Conservation (phyloP, 2,888 invertebrate species). For the Lasioglossum figueresi region DNA sequence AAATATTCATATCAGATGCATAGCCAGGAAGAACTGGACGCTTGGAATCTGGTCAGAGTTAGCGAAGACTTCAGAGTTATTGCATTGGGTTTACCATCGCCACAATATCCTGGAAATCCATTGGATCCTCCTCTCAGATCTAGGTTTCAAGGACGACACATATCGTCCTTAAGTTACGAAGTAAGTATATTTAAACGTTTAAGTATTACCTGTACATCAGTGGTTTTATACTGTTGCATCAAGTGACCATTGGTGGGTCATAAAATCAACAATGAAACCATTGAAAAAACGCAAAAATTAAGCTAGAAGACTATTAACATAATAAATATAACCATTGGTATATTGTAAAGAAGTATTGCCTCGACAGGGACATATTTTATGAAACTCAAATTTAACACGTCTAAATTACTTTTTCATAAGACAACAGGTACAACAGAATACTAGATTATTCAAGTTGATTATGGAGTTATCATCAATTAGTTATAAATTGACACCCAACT, state of each 20-base stretch:
- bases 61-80: conserved; percentile 96
- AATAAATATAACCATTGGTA: background rate
- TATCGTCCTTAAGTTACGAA: conserved; percentile 88
- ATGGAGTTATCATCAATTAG: no score
- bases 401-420: background rate
- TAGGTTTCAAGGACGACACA: conserved; percentile 96
- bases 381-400: background rate
- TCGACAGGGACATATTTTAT: background rate
- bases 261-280: background rate
- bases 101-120: conserved; percentile 95
- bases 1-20: conserved; percentile 87
- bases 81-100: conserved; percentile 95
- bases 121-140: conserved; percentile 97
- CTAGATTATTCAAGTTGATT: no score
- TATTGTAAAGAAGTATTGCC: background rate
- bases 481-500: no score
- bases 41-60: conserved; percentile 96
- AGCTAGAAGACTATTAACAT: background rate
- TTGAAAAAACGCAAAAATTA: background rate
- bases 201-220: background rate
- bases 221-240: background rate
- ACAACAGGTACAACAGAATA: background rate
- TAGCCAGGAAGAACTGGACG: conserved; percentile 90
- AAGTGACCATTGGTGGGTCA: background rate
- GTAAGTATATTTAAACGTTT: conserved; percentile 83